Percentiles rank a stretch among this genome's conserved stretches.
These are phyloP conservation scores for Nomada lathburiana DNA, from an alignment of 2,888 invertebrate species.

Conservation along the genomic window DNA sequence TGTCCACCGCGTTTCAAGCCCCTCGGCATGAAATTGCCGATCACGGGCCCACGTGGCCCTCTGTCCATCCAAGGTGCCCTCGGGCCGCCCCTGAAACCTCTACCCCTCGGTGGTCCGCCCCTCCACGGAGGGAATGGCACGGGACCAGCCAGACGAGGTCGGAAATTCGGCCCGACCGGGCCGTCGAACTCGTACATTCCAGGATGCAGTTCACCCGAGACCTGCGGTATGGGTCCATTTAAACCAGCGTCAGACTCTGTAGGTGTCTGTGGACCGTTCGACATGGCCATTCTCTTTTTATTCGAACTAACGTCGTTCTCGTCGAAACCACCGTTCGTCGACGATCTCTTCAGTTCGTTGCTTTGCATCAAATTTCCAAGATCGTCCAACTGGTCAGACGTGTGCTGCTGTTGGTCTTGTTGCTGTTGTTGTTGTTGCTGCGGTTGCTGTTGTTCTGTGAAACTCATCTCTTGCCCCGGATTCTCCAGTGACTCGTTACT, in stretches of 20 bases:
- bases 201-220: constrained; percentile 68
- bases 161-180: constrained; percentile 69
- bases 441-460: constrained; percentile 59
- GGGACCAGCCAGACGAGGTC: constrained; percentile 69
- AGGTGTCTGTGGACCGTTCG: constrained; percentile 73
- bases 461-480: constrained; percentile 37
- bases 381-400: constrained; percentile 77
- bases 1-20: constrained; percentile 81
- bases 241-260: constrained; percentile 41
- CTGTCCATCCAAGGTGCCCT: constrained; percentile 85
- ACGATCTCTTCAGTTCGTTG: constrained; percentile 73
- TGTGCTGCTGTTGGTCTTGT: constrained; percentile 53
- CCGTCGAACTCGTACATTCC: constrained; percentile 75
- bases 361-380: constrained; percentile 72
- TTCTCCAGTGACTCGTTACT: constrained; percentile 47
- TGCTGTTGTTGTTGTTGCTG: too few species aligned
- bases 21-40: constrained; percentile 76
- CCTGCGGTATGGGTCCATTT: constrained; percentile 62
- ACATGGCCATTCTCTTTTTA: constrained; percentile 69
- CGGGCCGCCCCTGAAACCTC: constrained; percentile 82
- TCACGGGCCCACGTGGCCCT: constrained; percentile 76
- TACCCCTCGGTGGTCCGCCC: constrained; percentile 83
- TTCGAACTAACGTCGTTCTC: constrained; percentile 61
- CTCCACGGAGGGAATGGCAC: constrained; percentile 82
- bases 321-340: constrained; percentile 72